These are phyloP conservation scores for Xenops minutus DNA, from an alignment of 2,797 vertebrate species.

Conservation along the genomic window DNA sequence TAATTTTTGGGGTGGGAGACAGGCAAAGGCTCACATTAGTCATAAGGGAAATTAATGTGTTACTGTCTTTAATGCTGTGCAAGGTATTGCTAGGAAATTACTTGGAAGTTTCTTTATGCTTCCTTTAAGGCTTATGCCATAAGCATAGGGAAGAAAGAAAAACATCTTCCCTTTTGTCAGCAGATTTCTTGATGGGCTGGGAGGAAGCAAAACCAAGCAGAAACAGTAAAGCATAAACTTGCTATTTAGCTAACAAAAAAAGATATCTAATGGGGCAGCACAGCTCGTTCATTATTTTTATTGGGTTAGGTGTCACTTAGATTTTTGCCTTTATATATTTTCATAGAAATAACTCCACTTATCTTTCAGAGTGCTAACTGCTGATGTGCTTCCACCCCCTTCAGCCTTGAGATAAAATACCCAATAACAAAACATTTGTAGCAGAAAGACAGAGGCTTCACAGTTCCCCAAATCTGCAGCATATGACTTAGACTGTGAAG, in stretches of 20 bases:
- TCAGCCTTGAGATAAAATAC: background rate
- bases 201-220: background rate
- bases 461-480: background rate
- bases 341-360: background rate
- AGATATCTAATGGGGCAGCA: background rate
- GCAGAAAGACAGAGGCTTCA: background rate
- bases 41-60: background rate
- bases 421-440: background rate
- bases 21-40: background rate
- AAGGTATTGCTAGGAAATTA: background rate
- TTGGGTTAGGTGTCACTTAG: background rate
- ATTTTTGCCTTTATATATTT: background rate
- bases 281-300: conserved; percentile 29
- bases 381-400: background rate
- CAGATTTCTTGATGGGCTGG: background rate
- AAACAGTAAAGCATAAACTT: conserved; percentile 5
- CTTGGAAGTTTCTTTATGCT: background rate
- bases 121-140: background rate
- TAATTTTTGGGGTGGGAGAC: background rate
- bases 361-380: background rate
- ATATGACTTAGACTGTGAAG: background rate
- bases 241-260: background rate
- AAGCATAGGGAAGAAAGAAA: background rate
- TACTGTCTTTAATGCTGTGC: background rate
- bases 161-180: background rate